Evolutionary conservation across 2,113 vertebrate genomes (phyloP), one percentile per base, ranked within the genome.

Genomic region (Thymallus thymallus): DNA sequence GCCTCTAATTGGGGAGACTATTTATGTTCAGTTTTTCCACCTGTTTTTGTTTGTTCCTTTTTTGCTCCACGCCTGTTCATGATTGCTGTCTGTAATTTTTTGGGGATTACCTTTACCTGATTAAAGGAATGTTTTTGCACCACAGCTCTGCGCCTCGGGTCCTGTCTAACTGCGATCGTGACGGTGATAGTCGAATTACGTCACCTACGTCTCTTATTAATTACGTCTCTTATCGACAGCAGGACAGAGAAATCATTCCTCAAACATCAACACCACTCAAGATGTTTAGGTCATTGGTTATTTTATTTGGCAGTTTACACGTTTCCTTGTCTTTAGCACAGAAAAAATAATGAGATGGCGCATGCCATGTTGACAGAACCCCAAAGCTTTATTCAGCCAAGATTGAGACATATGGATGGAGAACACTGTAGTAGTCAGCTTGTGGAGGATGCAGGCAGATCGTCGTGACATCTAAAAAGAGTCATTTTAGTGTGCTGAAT

Each of bases 281-380:
- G 0, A 41, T 41, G 35, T 41, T 41, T 41, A 41, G 7, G 35
- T 41, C 35, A 41, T 72, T 80, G 82, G 81, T 85, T 82, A 62
- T 80, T 91, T 89, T 89, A 88, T 88, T 90, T 87, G 82, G 85
- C 89, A 87, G 88, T 88, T 90, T 81, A 88, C 75, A 87, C 73
- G 70, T 83, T 76, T 76, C 77, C 71, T 80, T 58, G 61, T 80
- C 56, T 83, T 76, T 76, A 79, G 73, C 83, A 88, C 85, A 89
- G 82, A 88, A 87, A 88, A 87, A 89, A 74, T 51, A 80, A 83
- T 82, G 73, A 60, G 80, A 89, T 81, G 81, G 64, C 80, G 80
- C 82, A 88, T 86, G 85, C 83, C 84, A 89, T 87, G 82, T 90
- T 88, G 83, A 92, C 91, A 91, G 90, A 92, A 92, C 86, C 91